These are phyloP conservation scores for Cervus canadensis DNA, from an alignment of 2,113 vertebrate species.

Conservation along the genomic window DNA sequence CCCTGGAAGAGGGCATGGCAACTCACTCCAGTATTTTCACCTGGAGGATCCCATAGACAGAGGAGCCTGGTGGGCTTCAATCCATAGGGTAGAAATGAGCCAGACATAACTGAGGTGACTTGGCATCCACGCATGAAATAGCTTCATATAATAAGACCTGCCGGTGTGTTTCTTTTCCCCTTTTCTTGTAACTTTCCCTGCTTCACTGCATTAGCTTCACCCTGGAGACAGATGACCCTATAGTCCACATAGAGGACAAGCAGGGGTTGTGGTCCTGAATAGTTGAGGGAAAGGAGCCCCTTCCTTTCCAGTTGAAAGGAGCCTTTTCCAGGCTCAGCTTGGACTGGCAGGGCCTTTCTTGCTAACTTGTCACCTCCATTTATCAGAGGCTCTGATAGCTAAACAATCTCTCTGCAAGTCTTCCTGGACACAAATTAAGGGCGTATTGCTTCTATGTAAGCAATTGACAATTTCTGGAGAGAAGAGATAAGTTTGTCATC, in stretches of 20 bases:
- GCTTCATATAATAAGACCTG: too few relatives aligned
- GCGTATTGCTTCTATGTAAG: too few relatives aligned
- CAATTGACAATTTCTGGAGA: background rate
- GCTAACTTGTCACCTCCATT: background rate
- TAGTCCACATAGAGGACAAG: fast-evolving
- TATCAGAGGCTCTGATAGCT: background rate
- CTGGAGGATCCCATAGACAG: background rate
- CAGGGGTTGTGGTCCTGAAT: background rate
- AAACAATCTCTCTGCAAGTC: background rate
- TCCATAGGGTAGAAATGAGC: background rate
- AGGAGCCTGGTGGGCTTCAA: background rate
- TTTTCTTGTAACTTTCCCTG: background rate
- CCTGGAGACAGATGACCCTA: fast-evolving
- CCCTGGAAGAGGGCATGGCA: background rate
- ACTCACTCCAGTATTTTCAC: background rate
- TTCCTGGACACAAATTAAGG: background rate
- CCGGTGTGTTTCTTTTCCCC: too few relatives aligned
- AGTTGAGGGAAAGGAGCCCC: fast-evolving
- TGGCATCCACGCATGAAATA: background rate
- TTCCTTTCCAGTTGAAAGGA: background rate
- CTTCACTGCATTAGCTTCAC: background rate
- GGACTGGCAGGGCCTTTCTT: fast-evolving
- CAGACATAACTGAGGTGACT: background rate
- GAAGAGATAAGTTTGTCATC: background rate
- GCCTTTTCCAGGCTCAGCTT: fast-evolving